These are phyloP conservation scores for Xenopus laevis DNA, from an alignment of 2,113 vertebrate genomes.

Conservation along the genomic window DNA sequence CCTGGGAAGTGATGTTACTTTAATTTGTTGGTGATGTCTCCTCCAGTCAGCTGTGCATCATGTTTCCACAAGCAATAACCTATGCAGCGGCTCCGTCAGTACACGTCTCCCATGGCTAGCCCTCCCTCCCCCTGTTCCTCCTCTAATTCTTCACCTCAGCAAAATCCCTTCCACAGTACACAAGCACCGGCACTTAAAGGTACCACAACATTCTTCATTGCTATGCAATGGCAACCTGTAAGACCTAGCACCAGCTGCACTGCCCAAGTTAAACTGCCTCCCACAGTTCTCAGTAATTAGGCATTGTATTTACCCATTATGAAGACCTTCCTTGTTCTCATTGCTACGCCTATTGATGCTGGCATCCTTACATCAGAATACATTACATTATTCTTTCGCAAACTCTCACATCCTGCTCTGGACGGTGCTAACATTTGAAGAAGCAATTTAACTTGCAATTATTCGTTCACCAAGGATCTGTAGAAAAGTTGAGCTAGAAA, in stretches of 20 bases:
- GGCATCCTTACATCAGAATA: constrained; percentile 1
- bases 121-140: neutral
- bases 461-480: too few species aligned
- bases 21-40: neutral
- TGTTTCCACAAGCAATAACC: neutral
- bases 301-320: constrained; percentile 23
- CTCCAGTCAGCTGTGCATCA: neutral
- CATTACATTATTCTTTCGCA: neutral
- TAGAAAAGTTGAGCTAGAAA: too few species aligned
- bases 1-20: neutral
- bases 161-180: constrained; percentile 18
- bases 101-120: constrained; percentile 5
- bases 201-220: constrained; percentile 22
- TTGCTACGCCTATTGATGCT: neutral
- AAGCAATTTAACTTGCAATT: too few species aligned
- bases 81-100: neutral
- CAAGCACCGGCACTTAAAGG: constrained; percentile 18
- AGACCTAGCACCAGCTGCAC: constrained; percentile 16
- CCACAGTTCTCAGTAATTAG: constrained; percentile 23
- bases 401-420: neutral
- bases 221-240: constrained; percentile 31
- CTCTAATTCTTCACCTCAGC: constrained; percentile 31
- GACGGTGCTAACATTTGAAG: too few species aligned
- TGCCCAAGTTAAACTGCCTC: constrained; percentile 19
- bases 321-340: constrained; percentile 2